phyloP scores from a whole-genome alignment of 2,797 vertebrate species.

The Clarias laeviceps region DNA sequence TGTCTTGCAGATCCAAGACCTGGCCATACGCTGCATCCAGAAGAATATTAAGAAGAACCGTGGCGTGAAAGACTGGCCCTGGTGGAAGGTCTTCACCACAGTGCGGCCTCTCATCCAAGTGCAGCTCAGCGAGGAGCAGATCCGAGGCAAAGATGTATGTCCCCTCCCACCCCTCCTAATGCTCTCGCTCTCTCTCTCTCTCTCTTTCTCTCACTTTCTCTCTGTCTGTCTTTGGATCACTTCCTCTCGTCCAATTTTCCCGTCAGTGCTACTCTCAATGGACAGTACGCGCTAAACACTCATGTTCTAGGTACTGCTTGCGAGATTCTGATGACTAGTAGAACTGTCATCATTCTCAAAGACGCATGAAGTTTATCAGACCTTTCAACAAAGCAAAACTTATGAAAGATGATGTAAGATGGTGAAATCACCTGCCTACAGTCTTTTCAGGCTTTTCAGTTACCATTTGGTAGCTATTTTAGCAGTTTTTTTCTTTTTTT shows the following conservation, averaged over 20 bases:
- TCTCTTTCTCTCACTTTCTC: too few relatives aligned
- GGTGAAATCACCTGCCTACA: neutral
- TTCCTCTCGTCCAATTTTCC: neutral
- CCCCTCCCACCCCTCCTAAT: too few relatives aligned
- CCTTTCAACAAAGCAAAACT: neutral
- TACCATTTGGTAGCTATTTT: neutral
- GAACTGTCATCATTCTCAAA: neutral
- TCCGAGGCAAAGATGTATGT: conserved; percentile 90
- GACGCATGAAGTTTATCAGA: neutral
- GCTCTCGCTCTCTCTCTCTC: too few relatives aligned
- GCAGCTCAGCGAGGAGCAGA: conserved; percentile 95
- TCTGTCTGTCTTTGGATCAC: neutral
- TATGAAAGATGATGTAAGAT: neutral
- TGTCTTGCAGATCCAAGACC: conserved; percentile 84
- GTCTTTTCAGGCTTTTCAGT: neutral
- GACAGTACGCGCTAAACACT: neutral
- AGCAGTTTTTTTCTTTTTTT: neutral
- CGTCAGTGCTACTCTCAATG: neutral
- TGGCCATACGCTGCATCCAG: conserved; percentile 92
- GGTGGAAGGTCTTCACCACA: conserved; percentile 96
- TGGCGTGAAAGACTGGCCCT: conserved; percentile 93
- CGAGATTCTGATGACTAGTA: neutral
- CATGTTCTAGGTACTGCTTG: neutral
- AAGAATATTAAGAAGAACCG: conserved; percentile 94
- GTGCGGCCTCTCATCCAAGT: conserved; percentile 94